phyloP scores from a whole-genome alignment of 2,888 invertebrate genomes.

The Proisotoma minuta region DNA sequence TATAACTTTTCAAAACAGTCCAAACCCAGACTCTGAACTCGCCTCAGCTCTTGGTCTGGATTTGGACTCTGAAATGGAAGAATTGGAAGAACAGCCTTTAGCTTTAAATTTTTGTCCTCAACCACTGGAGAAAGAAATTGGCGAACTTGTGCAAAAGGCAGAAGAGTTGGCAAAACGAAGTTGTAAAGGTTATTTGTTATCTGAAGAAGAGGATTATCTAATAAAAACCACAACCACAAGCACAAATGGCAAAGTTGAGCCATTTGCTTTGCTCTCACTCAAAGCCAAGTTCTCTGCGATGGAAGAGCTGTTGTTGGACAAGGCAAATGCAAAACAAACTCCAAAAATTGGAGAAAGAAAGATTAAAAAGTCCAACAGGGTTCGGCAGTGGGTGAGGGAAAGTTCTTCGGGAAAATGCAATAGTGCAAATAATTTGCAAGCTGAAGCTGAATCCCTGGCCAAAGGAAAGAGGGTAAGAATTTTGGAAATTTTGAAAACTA shows the following conservation, averaged over 20 bases:
- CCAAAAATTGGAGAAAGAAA: constrained; percentile 2
- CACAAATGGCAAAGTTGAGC: not conserved
- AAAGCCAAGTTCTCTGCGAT: not conserved
- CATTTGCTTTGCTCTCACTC: not conserved
- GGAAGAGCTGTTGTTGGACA: not conserved
- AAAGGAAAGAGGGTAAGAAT: too few relatives aligned
- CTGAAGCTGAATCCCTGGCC: not conserved
- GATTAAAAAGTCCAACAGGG: constrained; percentile 38
- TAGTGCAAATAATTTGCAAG: not conserved
- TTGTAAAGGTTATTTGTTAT: constrained; percentile 21
- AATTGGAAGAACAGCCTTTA: too few relatives aligned
- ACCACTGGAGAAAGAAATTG: constrained; percentile 38
- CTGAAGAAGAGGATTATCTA: not conserved
- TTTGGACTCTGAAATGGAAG: too few relatives aligned
- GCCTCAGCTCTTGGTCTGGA: too few relatives aligned
- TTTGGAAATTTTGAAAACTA: too few relatives aligned
- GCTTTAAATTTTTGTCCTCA: too few relatives aligned
- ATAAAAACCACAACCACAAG: too few relatives aligned
- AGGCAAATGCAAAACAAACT: not conserved
- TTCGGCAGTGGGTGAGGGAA: constrained; percentile 46
- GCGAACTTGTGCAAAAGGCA: constrained; percentile 45
- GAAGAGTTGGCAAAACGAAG: constrained; percentile 41
- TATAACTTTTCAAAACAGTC: too few relatives aligned
- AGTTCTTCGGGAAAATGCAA: constrained; percentile 36
- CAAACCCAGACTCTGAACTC: too few relatives aligned